A percentile compares a stretch with the other conserved stretches of the same genome.
phyloP scores from a whole-genome alignment of 2,113 vertebrate species.

The Tragelaphus scriptus region DNA sequence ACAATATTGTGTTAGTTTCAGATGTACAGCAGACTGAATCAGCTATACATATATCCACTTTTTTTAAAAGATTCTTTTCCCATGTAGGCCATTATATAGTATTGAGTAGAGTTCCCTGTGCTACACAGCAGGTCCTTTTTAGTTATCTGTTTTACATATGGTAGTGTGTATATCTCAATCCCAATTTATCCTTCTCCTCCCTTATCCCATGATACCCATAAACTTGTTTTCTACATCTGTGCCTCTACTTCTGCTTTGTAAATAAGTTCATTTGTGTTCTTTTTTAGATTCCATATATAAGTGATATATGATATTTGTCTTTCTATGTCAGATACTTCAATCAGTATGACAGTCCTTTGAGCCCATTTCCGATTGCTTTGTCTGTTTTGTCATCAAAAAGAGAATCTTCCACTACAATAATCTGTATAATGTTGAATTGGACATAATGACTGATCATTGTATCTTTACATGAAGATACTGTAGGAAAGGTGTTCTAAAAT shows the following conservation, averaged over 20 bases:
- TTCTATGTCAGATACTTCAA: not conserved
- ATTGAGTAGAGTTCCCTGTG: not conserved
- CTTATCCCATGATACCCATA: not conserved
- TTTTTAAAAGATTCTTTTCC: not conserved
- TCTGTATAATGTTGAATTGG: not conserved
- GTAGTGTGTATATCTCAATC: not conserved
- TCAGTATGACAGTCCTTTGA: not conserved
- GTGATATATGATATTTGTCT: not conserved
- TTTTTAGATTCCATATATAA: not conserved
- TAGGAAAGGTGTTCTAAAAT: not conserved
- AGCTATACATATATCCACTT: not conserved
- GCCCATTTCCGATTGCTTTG: not conserved
- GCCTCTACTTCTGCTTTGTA: not conserved
- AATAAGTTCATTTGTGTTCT: not conserved
- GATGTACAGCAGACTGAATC: not conserved
- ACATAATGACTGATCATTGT: not conserved
- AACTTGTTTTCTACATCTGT: not conserved
- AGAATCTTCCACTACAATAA: not conserved
- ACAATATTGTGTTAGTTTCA: not conserved
- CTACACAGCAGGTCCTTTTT: not conserved
- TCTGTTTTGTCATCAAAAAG: not conserved
- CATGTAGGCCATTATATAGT: not conserved
- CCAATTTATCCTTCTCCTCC: not conserved
- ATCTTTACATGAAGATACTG: not conserved
- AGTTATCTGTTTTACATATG: not conserved